Evolutionary conservation across 2,888 invertebrate species (phyloP), one percentile per base, ranked within the genome.

Genomic region (Hoplodrina ambigua): DNA sequence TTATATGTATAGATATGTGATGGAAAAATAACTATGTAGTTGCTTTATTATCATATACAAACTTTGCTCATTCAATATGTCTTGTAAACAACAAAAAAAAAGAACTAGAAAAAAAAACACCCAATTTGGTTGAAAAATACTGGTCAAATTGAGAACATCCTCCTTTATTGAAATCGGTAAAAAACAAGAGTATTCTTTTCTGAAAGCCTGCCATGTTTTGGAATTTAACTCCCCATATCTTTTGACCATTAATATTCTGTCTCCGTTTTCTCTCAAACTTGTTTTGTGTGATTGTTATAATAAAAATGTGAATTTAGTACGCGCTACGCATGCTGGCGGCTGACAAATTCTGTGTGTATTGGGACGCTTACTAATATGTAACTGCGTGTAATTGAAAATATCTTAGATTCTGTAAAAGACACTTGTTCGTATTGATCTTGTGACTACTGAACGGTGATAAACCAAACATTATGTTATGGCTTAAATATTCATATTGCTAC

Each of bases 201-300:
- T 72, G 59, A 33, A 72, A 72, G 62, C 59, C 54, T 46, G 64
- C 30, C 60, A 56, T 72, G 82, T 76, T 72, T 62, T 75, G 56
- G 61, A 68, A 80, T 80, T 70, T 70, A 69, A 79, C 70, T 74
- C 69, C 54, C 52, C 20, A 30, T 76, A 76, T 82, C 59, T 70
- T 25, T 58, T 58, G 69, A 55, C 63, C 54, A 79, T 82, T 80
- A 77, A 73, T 74, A 82, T 82, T 80, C 81, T 33, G 68, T 54
- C 44, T 17, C 41, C 68, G 82, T 82, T 52, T 65, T 58, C 58
- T 62, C 60, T 61, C 77, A 69, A 80, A 72, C 68, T 77, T 77
- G 74, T 82, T 82, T 74, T 80, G 69, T 77, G 80, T 70, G 77
- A 82, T 82, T 80, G 77, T 80, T 82, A 76, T 80, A 70, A 82